Percentiles rank a stretch among this genome's conserved stretches.
Evolutionary conservation across 2,888 invertebrate species (phyloP).

Genomic region (Exephanes ischioxanthus): DNA sequence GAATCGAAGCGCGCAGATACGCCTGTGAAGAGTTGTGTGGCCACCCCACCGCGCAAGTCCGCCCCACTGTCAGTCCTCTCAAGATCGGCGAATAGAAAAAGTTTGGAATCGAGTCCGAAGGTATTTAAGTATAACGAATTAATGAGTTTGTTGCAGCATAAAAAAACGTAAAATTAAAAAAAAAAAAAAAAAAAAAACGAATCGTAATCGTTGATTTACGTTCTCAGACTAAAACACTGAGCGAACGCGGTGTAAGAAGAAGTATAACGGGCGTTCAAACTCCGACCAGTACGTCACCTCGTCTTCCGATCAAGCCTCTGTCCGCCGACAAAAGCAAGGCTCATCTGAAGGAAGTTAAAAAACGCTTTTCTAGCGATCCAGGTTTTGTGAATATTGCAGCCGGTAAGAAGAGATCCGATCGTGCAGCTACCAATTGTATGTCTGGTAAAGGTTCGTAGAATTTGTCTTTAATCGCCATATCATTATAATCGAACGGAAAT

Average conservation of each 20-base stretch:
- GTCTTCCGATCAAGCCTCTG: slow-evolving; percentile 43
- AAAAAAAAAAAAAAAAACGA: background rate
- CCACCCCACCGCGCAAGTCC: slow-evolving; percentile 52
- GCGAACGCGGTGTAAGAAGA: slow-evolving; percentile 67
- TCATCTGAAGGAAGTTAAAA: slow-evolving; percentile 68
- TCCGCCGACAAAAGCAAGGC: slow-evolving; percentile 58
- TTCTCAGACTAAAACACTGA: slow-evolving; percentile 59
- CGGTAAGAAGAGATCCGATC: slow-evolving; percentile 64
- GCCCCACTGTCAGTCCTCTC: slow-evolving; percentile 39
- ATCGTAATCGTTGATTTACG: slow-evolving; percentile 4
- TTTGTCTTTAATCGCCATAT: slow-evolving; percentile 1
- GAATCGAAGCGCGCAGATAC: slow-evolving; percentile 33
- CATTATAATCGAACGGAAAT: background rate
- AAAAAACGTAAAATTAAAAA: background rate
- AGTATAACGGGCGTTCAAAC: slow-evolving; percentile 70
- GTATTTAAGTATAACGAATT: slow-evolving; percentile 37
- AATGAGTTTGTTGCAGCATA: background rate
- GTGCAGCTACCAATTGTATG: slow-evolving; percentile 34
- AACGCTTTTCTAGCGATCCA: slow-evolving; percentile 77
- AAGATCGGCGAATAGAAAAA: slow-evolving; percentile 55
- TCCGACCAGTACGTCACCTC: slow-evolving; percentile 42
- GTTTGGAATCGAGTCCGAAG: slow-evolving; percentile 58
- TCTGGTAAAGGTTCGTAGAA: slow-evolving; percentile 62
- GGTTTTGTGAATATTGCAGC: slow-evolving; percentile 48
- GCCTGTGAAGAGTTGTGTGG: slow-evolving; percentile 51